These are phyloP conservation scores for Drosophila siamana DNA, from an alignment of 2,888 invertebrate genomes.

Conservation along the genomic window DNA sequence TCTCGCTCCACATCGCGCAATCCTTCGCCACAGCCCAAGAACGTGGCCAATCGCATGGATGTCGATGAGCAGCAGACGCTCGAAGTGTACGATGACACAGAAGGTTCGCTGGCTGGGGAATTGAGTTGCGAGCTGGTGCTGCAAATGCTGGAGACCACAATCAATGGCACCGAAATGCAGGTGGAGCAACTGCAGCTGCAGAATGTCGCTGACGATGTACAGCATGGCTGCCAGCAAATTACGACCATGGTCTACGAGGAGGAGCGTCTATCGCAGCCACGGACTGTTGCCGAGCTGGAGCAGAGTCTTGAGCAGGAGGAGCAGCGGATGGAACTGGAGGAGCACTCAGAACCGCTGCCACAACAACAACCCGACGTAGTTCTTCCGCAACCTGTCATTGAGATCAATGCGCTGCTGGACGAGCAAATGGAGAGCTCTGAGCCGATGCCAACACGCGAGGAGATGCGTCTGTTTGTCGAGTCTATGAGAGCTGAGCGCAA, in stretches of 20 bases:
- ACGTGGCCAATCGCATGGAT: slow-evolving; percentile 70
- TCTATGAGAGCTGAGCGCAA: slow-evolving; percentile 52
- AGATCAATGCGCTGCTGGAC: slow-evolving; percentile 53
- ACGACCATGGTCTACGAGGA: slow-evolving; percentile 59
- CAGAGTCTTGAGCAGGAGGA: slow-evolving; percentile 63
- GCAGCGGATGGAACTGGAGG: slow-evolving; percentile 53
- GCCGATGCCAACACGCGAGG: slow-evolving; percentile 35
- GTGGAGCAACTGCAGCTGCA: slow-evolving; percentile 47
- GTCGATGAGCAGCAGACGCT: slow-evolving; percentile 45
- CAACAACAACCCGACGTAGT: background rate
- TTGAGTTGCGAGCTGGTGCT: slow-evolving; percentile 66
- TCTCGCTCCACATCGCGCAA: slow-evolving; percentile 77
- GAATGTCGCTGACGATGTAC: slow-evolving; percentile 70
- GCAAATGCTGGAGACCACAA: slow-evolving; percentile 62
- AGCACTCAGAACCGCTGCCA: background rate
- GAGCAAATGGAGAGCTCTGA: slow-evolving; percentile 24
- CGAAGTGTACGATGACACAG: slow-evolving; percentile 77
- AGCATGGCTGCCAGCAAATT: slow-evolving; percentile 20
- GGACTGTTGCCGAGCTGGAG: slow-evolving; percentile 36
- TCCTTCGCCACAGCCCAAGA: slow-evolving; percentile 76
- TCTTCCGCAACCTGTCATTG: slow-evolving; percentile 61
- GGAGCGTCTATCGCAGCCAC: slow-evolving; percentile 39
- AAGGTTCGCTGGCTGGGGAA: slow-evolving; percentile 46
- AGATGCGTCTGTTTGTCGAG: slow-evolving; percentile 66
- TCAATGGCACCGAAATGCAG: slow-evolving; percentile 30